Percentiles rank a stretch among this genome's conserved stretches.
Evolutionary conservation across 2,888 invertebrate genomes (phyloP).

Genomic region (Tipula vernalis): DNA sequence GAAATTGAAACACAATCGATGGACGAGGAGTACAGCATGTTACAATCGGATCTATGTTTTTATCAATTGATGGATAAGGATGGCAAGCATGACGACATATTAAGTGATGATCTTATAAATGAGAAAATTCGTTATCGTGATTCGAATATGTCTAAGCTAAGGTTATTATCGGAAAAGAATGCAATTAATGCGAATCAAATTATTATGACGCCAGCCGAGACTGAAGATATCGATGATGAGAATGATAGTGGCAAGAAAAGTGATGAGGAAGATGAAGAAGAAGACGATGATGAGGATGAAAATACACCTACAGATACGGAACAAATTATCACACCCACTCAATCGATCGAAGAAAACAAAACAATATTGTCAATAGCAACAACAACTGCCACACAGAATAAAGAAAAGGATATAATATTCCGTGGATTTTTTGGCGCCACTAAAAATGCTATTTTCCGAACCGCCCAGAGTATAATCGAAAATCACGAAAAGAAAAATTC

Average conservation of each 20-base stretch:
- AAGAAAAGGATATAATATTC: slow-evolving; percentile 32
- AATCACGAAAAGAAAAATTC: slow-evolving; percentile 37
- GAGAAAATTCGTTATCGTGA: slow-evolving; percentile 11
- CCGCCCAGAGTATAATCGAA: slow-evolving; percentile 36
- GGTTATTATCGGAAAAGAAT: background rate
- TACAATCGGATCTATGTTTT: slow-evolving; percentile 32
- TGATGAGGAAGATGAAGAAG: slow-evolving; percentile 15
- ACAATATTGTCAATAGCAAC: background rate
- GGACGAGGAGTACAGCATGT: slow-evolving; percentile 33
- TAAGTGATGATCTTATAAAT: slow-evolving; percentile 19
- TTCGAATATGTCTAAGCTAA: background rate
- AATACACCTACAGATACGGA: background rate
- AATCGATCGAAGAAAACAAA: background rate
- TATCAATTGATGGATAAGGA: slow-evolving; percentile 32
- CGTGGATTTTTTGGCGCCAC: slow-evolving; percentile 35
- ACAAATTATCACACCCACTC: background rate
- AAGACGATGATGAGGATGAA: slow-evolving; percentile 17
- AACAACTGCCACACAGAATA: background rate
- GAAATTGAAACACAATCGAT: slow-evolving; percentile 35
- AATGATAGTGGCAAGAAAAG: slow-evolving; percentile 18
- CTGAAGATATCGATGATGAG: slow-evolving; percentile 15
- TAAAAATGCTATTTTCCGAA: slow-evolving; percentile 36
- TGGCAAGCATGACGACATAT: slow-evolving; percentile 20
- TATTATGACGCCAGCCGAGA: slow-evolving; percentile 17
- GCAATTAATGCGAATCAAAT: slow-evolving; percentile 16